phyloP scores from a whole-genome alignment of 1,140 invertebrate species.

The Drosophila mojavensis region DNA sequence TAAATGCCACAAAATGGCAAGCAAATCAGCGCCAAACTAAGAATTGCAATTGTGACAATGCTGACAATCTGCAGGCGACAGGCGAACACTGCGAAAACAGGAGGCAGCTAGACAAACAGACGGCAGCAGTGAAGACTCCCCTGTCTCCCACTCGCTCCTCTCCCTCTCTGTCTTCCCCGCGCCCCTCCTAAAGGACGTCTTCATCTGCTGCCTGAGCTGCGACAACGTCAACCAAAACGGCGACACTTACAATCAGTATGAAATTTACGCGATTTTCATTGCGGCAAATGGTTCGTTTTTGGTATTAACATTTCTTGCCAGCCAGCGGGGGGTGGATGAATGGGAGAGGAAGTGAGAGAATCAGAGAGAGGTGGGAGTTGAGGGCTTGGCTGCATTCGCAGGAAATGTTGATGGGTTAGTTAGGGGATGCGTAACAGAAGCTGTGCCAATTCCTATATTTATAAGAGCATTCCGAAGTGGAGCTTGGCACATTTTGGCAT shows the following conservation, averaged over 20 bases:
- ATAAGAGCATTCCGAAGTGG: conserved; percentile 7
- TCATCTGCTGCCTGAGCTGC: conserved; percentile 29
- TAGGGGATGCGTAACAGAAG: conserved; percentile 40
- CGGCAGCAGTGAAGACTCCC: conserved; percentile 36
- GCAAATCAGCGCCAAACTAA: conserved; percentile 69
- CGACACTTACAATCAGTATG: conserved; percentile 80
- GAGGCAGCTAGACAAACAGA: conserved; percentile 36
- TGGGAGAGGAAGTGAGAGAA: conserved; percentile 1
- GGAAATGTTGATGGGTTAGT: conserved; percentile 28
- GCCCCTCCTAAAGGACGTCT: conserved; percentile 26
- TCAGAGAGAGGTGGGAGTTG: background rate
- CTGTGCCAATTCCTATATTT: conserved; percentile 73
- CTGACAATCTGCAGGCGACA: conserved; percentile 81
- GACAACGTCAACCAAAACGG: conserved; percentile 70
- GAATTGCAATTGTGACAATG: conserved; percentile 76
- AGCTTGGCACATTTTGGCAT: background rate
- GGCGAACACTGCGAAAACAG: conserved; percentile 24
- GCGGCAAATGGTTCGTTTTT: conserved; percentile 79
- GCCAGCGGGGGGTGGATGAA: conserved; percentile 18
- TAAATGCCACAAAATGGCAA: conserved; percentile 78
- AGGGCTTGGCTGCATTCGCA: conserved; percentile 10
- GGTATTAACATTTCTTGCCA: conserved; percentile 77
- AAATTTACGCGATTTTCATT: conserved; percentile 82
- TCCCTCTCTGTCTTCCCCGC: background rate
- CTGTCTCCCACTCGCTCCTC: no score